Evolutionary conservation across 2,888 invertebrate genomes (phyloP), one percentile per base, ranked within the genome.

Genomic region (Plutella xylostella): DNA sequence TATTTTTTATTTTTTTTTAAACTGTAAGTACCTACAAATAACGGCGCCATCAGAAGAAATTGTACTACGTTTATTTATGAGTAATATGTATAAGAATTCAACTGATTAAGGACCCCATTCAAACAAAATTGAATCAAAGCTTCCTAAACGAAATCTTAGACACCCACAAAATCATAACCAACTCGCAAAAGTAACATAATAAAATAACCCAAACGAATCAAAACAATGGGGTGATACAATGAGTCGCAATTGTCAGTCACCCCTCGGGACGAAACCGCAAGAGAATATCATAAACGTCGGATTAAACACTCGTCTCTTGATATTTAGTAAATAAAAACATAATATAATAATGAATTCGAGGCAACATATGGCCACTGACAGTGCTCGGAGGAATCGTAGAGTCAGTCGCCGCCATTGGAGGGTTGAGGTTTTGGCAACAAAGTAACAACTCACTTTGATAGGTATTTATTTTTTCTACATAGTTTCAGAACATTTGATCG

Each of bases 201-300:
- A 30, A 41, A 41, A 41, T 17, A n/a, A n/a, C n/a, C n/a, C 30
- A 7, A 19, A 70, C 65, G 64, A 65, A 65, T 68, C 71, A 66
- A 64, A 72, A 69, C 65, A 64, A 68, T 25, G 77, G 79, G 78
- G 61, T 68, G 73, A 80, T 76, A 80, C 80, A 80, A 80, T 78
- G 56, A 41, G 30, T 41, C 31, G 68, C 62, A 25, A 39, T 25
- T 39, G 39, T 39, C 20, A 30, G 64, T 72, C 72, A 74, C 79
- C 79, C 72, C 72, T 73, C 72, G 50, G 50, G 30, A 51, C 54
- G 63, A 73, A 78, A 70, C 82, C 82, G 65, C 83, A 71, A 56
- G 78, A 80, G 78, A 79, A 78, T 80, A 78, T 82, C 75, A 80
- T 82, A 82, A 82, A 80, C 72, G 80, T 74, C 79, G 68, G 77